Evolutionary conservation across 2,113 vertebrate genomes (phyloP), one percentile per base, ranked within the genome.

Genomic region (Camelus dromedarius): DNA sequence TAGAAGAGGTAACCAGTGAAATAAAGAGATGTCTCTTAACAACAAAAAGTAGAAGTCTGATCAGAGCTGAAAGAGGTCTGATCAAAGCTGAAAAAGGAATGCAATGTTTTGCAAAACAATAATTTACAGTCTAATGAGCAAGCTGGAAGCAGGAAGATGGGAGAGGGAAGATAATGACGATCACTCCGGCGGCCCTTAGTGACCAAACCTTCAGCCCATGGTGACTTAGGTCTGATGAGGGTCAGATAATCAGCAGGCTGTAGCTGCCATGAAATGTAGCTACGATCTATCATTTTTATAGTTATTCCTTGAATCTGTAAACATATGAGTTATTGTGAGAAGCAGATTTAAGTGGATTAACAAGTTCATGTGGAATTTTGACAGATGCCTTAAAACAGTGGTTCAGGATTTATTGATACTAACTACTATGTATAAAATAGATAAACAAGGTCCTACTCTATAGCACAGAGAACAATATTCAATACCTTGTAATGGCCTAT

Each of bases 231-330:
- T 26, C 50, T 83, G 79, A 73, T 15, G 69, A 69, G 19, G 30
- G 11, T 72, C 58, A 93, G 93, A n/a, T 24, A 62, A 87, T 46
- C 77, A 73, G 35, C 22, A 48, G 50, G 6, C 58, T 77, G 26
- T 35, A 18, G 52, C 35, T 62, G 60, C 54, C 26, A 19, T 11
- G 70, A 76, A 81, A 32, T 46, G n/a, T 70, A 80, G 69, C 75
- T 76, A 58, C 24, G 46, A 70, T 54, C 89, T 79, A 28, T 76
- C 58, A n/a, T 58, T 69, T 83, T 79, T 46, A 84, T n/a, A 80
- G 38, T 38, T 95, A 38, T 72, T 91, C 73, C 48, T 93, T 85
- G 19, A 92, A 66, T 82, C 72, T 73, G 16, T 73, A 88, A 94
- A 81, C 89, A 46, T 38, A 54, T 16, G 35, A 77, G 19, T 88